Base-by-base conservation (phyloP, 37 sponge, comb jelly and placozoan genomes). In the Theonella swinhoei region DNA sequence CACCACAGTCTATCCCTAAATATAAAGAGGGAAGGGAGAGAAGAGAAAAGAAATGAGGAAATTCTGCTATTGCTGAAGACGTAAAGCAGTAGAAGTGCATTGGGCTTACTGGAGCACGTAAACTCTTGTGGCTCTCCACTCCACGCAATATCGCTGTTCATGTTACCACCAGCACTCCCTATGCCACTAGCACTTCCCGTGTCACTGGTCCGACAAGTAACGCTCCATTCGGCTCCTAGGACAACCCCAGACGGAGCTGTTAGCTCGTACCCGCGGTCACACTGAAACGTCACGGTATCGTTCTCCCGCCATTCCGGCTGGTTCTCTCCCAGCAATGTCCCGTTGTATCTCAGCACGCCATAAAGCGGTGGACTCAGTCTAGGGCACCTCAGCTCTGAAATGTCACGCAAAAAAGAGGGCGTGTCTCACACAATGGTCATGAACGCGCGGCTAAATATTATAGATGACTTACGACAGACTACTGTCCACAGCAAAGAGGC, bases 221-320 rank as follows among this genome's bases (percentile, higher is more conserved):
- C 14, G 54, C 14, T 47, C 54, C 54, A 17, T 47, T 47, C 11
- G 11, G 54, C 14, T 47, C 54, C 54, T 7, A 47, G 54, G 54
- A 14, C 7, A 7, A 14, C 14, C 11, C 14, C 14, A 47, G 54
- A 47, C 54, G 63, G 39, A 36, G 30, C 65, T 0, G 35, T 25
- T 31, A 78, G 35, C 36, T 22, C 4, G 35, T 78, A 78, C 19
- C 78, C 78, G 1, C 30, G 14, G 22, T 64, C 78, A 63, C 78
- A 78, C 37, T 35, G 29, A 39, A 60, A 64, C 24, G 58, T 20
- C 1, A 78, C 31, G 5, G 65, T 78, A 23, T 62, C 9, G 24
- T 33, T 30, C 20, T 35, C 38, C 17, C 29, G 34, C 20, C 35
- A 64, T 2, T 31, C 38, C 26, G 78, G 78, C 39, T 78, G 78